Conservation (phyloP, 2,113 vertebrate genomes). For the Artemisiospiza belli region DNA sequence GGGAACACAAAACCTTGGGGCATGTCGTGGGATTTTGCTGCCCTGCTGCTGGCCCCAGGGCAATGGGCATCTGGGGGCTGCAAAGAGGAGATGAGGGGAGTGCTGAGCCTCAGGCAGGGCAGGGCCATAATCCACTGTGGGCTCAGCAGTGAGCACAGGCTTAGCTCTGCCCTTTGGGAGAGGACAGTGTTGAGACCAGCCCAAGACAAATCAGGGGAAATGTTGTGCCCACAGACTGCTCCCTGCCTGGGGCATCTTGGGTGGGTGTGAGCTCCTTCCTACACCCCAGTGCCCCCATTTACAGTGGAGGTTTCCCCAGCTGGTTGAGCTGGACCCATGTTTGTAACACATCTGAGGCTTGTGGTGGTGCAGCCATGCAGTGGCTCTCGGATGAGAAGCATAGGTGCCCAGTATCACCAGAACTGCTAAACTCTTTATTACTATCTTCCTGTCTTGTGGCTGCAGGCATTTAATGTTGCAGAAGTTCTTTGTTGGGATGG, state of each 20-base stretch:
- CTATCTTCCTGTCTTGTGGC: neutral
- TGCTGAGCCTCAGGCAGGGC: neutral
- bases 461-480: neutral
- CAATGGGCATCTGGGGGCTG: neutral
- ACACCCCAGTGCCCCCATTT: neutral
- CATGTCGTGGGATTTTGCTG: neutral
- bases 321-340: accelerated
- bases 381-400: neutral
- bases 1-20: neutral
- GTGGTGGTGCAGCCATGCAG: neutral
- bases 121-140: neutral
- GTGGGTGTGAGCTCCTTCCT: neutral
- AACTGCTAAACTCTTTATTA: neutral
- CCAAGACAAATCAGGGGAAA: neutral
- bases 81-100: accelerated
- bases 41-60: accelerated
- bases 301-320: neutral
- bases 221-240: neutral
- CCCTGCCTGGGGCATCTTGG: neutral
- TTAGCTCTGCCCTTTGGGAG: neutral
- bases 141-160: neutral
- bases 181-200: neutral
- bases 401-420: neutral
- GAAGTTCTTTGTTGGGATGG: neutral
- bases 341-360: neutral